phyloP scores from a whole-genome alignment of 1,140 invertebrate species.

The Hesperophylax magnus region DNA sequence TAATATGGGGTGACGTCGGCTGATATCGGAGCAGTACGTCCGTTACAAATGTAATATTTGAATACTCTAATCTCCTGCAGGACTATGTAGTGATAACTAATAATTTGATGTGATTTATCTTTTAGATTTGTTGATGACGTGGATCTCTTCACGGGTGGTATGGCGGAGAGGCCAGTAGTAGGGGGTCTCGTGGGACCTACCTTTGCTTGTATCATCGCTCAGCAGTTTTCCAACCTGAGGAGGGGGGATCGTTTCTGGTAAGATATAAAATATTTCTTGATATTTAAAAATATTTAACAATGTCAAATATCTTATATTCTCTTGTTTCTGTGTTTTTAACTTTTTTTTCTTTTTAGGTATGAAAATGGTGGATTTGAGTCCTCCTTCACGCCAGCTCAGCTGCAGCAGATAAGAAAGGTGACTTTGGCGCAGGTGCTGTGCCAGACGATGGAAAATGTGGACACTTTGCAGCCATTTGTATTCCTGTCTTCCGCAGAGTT shows the following conservation, averaged over 20 bases:
- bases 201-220: slow-evolving; percentile 95
- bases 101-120: slow-evolving; percentile 30
- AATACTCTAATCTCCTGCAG: too few relatives aligned
- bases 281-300: neutral
- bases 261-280: neutral
- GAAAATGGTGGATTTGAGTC: slow-evolving; percentile 83
- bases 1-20: too few relatives aligned
- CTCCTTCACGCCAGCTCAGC: slow-evolving; percentile 86
- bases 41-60: too few relatives aligned
- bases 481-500: slow-evolving; percentile 78
- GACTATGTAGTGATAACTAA: neutral
- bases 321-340: neutral
- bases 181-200: slow-evolving; percentile 94
- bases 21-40: too few relatives aligned
- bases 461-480: slow-evolving; percentile 82
- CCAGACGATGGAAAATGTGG: slow-evolving; percentile 82
- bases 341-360: slow-evolving; percentile 68
- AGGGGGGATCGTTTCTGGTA: slow-evolving; percentile 95
- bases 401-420: slow-evolving; percentile 86
- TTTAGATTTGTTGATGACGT: slow-evolving; percentile 84
- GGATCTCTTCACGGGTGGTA: slow-evolving; percentile 92
- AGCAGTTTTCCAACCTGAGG: slow-evolving; percentile 90
- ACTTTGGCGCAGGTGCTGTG: slow-evolving; percentile 90
- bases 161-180: slow-evolving; percentile 84
- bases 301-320: too few relatives aligned